Conservation (phyloP, 2,888 invertebrate species). For the Xestia sexstrigata region DNA sequence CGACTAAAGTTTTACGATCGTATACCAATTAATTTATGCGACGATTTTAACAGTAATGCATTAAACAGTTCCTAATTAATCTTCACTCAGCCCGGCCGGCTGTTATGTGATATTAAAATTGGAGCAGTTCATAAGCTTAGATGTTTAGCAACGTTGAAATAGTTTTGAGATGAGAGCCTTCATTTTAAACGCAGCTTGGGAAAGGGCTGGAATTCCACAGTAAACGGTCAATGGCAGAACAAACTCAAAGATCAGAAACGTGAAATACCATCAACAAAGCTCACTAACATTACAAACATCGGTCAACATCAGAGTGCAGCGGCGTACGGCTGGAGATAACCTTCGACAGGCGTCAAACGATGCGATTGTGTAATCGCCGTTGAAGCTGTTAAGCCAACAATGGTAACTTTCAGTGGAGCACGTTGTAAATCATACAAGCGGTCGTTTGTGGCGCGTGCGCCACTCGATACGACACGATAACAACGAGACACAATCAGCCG, state of each 20-base stretch:
- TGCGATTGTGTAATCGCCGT: slow-evolving; percentile 82
- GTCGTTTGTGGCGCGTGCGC: slow-evolving; percentile 87
- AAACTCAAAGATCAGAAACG: slow-evolving; percentile 79
- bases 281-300: slow-evolving; percentile 65
- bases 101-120: slow-evolving; percentile 43
- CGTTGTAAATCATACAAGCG: slow-evolving; percentile 86
- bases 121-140: slow-evolving; percentile 21
- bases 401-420: slow-evolving; percentile 81
- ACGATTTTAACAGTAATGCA: slow-evolving; percentile 44
- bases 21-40: slow-evolving; percentile 52
- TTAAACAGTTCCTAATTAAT: slow-evolving; percentile 54
- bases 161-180: slow-evolving; percentile 22
- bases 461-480: slow-evolving; percentile 77
- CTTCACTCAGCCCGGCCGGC: slow-evolving; percentile 26
- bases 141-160: slow-evolving; percentile 39
- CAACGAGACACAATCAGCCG: slow-evolving; percentile 70
- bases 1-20: slow-evolving; percentile 45
- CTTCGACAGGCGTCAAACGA: slow-evolving; percentile 82
- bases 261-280: slow-evolving; percentile 79
- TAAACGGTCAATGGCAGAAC: slow-evolving; percentile 60
- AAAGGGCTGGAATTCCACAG: slow-evolving; percentile 66
- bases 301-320: slow-evolving; percentile 66
- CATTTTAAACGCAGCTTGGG: slow-evolving; percentile 49
- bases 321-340: slow-evolving; percentile 75
- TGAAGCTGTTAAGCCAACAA: slow-evolving; percentile 84